These are phyloP conservation scores for Amniataba percoides DNA, from an alignment of 2,797 vertebrate species.

Conservation along the genomic window DNA sequence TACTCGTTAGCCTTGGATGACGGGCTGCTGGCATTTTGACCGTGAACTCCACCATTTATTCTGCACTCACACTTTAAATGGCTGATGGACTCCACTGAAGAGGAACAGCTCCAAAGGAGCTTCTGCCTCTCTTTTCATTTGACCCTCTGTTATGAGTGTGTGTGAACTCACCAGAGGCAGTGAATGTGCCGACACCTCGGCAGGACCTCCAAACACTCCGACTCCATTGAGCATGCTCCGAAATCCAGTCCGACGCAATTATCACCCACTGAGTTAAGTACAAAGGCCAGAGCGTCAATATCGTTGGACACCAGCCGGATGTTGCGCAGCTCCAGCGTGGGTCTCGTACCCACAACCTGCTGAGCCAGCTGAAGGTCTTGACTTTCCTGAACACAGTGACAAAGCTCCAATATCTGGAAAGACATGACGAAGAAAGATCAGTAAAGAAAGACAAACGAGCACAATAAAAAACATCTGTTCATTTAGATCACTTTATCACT, in stretches of 20 bases:
- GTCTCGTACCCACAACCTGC: constrained; percentile 72
- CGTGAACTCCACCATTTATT: not conserved
- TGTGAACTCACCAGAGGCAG: constrained; percentile 86
- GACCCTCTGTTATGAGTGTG: not conserved
- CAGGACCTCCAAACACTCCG: constrained; percentile 87
- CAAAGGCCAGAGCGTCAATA: constrained; percentile 86
- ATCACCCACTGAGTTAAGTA: constrained; percentile 79
- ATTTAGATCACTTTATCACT: not conserved
- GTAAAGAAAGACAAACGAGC: not conserved
- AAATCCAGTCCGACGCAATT: constrained; percentile 85
- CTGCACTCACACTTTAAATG: not conserved
- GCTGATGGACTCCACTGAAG: not conserved
- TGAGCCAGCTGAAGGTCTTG: constrained; percentile 84
- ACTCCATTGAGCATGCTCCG: constrained; percentile 89
- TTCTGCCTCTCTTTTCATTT: not conserved
- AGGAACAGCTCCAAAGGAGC: not conserved
- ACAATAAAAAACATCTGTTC: not conserved
- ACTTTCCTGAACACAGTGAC: constrained; percentile 88
- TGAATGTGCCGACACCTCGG: constrained; percentile 85
- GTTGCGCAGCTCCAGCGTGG: constrained; percentile 89
- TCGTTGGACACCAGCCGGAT: constrained; percentile 86
- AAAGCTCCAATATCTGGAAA: constrained; percentile 87
- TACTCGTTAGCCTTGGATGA: not conserved
- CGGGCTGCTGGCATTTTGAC: not conserved
- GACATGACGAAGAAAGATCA: not conserved